Evolutionary conservation across 2,113 vertebrate genomes (phyloP), one percentile per base, ranked within the genome.

Genomic region (Melanostigma gelatinosum): DNA sequence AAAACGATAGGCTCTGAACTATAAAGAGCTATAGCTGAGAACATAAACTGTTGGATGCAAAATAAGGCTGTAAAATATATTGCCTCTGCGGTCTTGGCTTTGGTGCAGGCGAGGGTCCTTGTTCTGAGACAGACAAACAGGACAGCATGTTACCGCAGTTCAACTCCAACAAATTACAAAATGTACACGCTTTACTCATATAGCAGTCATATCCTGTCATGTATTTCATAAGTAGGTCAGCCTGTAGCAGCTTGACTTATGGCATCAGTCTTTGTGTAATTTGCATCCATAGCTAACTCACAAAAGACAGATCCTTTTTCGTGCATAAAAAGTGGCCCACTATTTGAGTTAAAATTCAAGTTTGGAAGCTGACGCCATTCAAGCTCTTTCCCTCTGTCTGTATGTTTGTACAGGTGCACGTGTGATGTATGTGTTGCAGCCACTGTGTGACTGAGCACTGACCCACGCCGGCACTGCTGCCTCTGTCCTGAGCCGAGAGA

Each of bases 381-480:
- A 52, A 74, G 83, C 74, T 88, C 73, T 50, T 64, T 73, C 80
- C 71, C 80, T 84, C 69, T 70, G 50, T 57, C 77, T 65, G 77
- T 87, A 55, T 94, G 92, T 95, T 94, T 95, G 86, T 91, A 92
- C 94, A 95, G 94, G 94, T 95, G 93, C 87, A 79, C 27, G n/a
- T 22, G 60, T 91, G 90, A 93, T 94, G 91, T 83, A 77, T 91
- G 88, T 79, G 88, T 91, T 86, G 82, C 82, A 88, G 86, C 84
- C 85, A 90, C 92, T 85, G 87, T 91, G 85, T 90, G 89, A 92
- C 84, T 85, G 88, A 86, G 84, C 88, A 76, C 85, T 89, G 84
- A 94, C 88, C 93, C 91, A 92, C 75, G 92, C 91, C 83, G 92
- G 91, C 80, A 84, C 77, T 66, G 78, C 82, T 63, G 71, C 82